Evolutionary conservation across 2,797 vertebrate genomes (phyloP).

Genomic region (Corythornis leucogaster): DNA sequence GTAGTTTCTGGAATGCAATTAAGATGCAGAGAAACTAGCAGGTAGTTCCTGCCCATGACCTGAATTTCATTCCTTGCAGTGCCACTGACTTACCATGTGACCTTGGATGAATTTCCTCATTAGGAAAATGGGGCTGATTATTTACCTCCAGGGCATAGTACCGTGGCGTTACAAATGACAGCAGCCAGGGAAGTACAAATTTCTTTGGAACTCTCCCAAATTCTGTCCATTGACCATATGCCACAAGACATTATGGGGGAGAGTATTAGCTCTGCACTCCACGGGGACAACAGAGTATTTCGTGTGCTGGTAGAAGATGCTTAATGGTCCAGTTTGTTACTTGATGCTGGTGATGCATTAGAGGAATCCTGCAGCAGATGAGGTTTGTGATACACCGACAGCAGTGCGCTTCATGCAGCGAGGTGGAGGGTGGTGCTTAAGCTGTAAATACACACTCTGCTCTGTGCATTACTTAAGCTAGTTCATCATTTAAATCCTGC

Average conservation of each 20-base stretch:
- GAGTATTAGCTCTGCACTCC: neutral
- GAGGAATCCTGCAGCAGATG: neutral
- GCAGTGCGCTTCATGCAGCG: neutral
- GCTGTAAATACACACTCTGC: neutral
- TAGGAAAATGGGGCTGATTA: conserved; percentile 44
- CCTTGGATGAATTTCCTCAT: conserved; percentile 55
- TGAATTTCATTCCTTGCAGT: conserved; percentile 21
- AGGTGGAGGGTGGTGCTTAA: neutral
- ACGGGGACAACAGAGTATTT: neutral
- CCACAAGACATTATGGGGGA: neutral
- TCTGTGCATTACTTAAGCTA: neutral
- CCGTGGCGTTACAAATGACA: neutral
- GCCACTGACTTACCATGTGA: conserved; percentile 11
- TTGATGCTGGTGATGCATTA: neutral
- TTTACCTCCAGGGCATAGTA: conserved; percentile 5
- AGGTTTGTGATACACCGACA: neutral
- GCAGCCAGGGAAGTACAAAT: conserved; percentile 14
- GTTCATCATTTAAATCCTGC: neutral
- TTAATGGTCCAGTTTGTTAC: neutral
- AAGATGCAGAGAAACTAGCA: neutral
- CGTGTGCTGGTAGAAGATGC: neutral
- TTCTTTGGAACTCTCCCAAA: conserved; percentile 46
- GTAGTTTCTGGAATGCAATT: neutral
- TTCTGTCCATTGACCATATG: conserved; percentile 43
- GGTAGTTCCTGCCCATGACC: conserved; percentile 18